Evolutionary conservation across 2,113 vertebrate species (phyloP).

Genomic region (Clarias magur): DNA sequence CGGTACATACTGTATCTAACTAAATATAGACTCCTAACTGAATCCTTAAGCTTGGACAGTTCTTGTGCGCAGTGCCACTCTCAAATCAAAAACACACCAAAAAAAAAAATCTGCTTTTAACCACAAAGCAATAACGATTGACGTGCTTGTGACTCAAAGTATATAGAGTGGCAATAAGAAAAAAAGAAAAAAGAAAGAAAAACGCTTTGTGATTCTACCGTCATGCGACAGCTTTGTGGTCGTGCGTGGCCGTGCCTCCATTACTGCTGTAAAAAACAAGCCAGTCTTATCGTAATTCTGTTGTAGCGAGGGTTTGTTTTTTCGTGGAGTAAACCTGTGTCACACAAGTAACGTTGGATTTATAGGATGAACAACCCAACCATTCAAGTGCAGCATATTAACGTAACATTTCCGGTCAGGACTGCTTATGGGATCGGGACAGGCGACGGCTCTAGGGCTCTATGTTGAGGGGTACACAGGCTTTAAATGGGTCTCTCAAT

Average conservation of each 20-base stretch:
- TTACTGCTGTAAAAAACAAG: constrained; percentile 65
- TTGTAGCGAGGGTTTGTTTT: constrained; percentile 48
- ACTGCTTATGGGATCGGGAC: background rate
- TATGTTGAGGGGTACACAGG: background rate
- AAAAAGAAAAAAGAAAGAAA: constrained; percentile 13
- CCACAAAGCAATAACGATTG: constrained; percentile 73
- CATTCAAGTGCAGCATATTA: constrained; percentile 32
- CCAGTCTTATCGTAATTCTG: constrained; percentile 57
- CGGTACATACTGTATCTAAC: constrained; percentile 43
- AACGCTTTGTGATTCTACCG: constrained; percentile 65
- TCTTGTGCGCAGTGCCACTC: constrained; percentile 58
- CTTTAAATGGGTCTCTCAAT: background rate
- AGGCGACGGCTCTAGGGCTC: background rate
- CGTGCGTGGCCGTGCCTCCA: constrained; percentile 50
- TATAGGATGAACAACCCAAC: background rate
- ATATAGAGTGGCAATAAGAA: constrained; percentile 71
- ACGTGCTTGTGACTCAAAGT: constrained; percentile 67
- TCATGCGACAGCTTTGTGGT: constrained; percentile 61
- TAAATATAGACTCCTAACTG: constrained; percentile 52
- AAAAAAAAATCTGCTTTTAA: constrained; percentile 60
- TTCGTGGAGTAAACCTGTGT: constrained; percentile 50
- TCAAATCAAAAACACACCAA: background rate
- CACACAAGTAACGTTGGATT: constrained; percentile 6
- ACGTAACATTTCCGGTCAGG: background rate
- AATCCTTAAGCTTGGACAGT: constrained; percentile 68